These are phyloP conservation scores for Tenthredo notha DNA, from an alignment of 2,888 invertebrate species.

Conservation along the genomic window DNA sequence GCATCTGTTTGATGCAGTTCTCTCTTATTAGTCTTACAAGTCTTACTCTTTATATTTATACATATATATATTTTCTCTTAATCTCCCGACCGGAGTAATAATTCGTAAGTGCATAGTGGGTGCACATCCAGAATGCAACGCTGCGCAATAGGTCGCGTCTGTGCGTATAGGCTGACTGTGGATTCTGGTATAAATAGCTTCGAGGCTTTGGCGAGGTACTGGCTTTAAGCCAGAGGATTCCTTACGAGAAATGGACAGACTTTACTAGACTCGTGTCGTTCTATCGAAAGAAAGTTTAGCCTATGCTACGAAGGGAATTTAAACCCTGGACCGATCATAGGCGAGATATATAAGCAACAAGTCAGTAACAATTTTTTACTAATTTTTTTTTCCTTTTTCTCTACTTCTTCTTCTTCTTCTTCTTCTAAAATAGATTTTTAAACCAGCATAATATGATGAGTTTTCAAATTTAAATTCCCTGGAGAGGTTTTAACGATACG, in stretches of 20 bases:
- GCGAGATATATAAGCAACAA: not conserved
- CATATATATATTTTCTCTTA: not conserved
- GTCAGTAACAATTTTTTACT: not conserved
- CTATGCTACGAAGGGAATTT: not conserved
- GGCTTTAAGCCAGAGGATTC: conserved; percentile 48
- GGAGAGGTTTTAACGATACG: not conserved
- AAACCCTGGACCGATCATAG: not conserved
- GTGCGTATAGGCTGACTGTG: not conserved
- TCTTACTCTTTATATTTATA: not conserved
- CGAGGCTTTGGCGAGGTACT: conserved; percentile 53
- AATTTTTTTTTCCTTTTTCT: not conserved
- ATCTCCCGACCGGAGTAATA: conserved; percentile 12
- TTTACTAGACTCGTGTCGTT: not conserved
- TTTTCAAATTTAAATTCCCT: not conserved
- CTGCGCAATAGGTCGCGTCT: conserved; percentile 21
- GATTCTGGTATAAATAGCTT: conserved; percentile 69
- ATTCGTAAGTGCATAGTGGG: conserved; percentile 37
- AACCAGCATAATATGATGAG: not conserved
- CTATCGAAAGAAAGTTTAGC: conserved; percentile 12
- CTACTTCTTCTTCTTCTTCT: not conserved
- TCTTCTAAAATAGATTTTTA: not conserved
- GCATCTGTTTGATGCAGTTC: conserved; percentile 24
- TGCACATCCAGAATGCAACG: conserved; percentile 4
- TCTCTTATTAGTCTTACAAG: not conserved
- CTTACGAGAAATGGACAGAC: conserved; percentile 40